Conservation (phyloP, 2,888 invertebrate species). For the Cataglyphis albicans region DNA sequence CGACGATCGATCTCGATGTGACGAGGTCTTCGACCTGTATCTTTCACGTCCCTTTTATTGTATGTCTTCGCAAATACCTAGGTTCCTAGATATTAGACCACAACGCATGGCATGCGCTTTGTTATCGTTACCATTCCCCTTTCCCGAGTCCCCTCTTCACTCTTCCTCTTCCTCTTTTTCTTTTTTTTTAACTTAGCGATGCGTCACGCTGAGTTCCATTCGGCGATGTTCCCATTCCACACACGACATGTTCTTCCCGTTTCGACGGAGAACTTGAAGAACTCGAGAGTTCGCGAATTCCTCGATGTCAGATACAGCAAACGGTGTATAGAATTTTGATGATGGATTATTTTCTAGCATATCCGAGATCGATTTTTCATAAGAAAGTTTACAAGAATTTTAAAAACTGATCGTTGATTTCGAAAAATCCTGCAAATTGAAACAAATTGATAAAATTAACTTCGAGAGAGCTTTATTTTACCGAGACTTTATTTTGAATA, state of each 20-base stretch:
- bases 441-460: neutral
- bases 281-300: slow-evolving; percentile 6
- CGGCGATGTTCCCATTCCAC: slow-evolving; percentile 38
- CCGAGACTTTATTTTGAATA: neutral
- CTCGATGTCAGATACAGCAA: slow-evolving; percentile 13
- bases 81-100: slow-evolving; percentile 72
- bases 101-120: slow-evolving; percentile 83
- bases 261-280: slow-evolving; percentile 36
- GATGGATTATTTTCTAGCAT: slow-evolving; percentile 22
- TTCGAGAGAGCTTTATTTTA: neutral
- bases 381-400: neutral
- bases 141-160: neutral
- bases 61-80: slow-evolving; percentile 67
- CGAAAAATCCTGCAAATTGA: neutral
- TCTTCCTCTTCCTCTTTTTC: neutral
- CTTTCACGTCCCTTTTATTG: slow-evolving; percentile 43
- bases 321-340: slow-evolving; percentile 59
- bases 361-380: slow-evolving; percentile 1
- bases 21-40: slow-evolving; percentile 67
- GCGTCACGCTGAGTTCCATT: slow-evolving; percentile 16
- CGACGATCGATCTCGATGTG: slow-evolving; percentile 58
- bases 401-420: neutral
- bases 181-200: slow-evolving; percentile 42
- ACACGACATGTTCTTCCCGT: slow-evolving; percentile 18
- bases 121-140: slow-evolving; percentile 47